Evolutionary conservation across 1,140 invertebrate species (phyloP).

Genomic region (Arctopsyche grandis): DNA sequence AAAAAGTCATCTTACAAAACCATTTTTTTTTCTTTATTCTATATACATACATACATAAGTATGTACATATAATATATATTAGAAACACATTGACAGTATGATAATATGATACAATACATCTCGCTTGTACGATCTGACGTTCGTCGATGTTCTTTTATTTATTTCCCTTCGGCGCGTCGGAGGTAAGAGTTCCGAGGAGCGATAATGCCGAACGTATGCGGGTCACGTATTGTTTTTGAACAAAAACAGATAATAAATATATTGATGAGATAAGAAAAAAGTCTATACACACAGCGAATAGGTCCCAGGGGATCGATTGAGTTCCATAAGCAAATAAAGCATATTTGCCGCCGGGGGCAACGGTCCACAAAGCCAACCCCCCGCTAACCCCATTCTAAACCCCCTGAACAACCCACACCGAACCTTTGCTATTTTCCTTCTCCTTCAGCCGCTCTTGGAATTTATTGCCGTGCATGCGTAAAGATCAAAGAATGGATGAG

Average conservation of each 20-base stretch:
- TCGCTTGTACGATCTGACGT: too few relatives aligned
- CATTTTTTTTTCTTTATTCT: too few relatives aligned
- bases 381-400: not conserved
- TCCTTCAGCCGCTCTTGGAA: not conserved
- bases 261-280: conserved; percentile 47
- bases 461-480: conserved; percentile 33
- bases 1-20: too few relatives aligned
- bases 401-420: not conserved
- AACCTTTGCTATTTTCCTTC: not conserved
- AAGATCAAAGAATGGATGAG: conserved; percentile 31
- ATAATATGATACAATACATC: too few relatives aligned
- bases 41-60: too few relatives aligned
- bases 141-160: not conserved
- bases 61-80: too few relatives aligned
- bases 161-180: not conserved
- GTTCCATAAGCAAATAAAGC: conserved; percentile 47
- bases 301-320: conserved; percentile 42
- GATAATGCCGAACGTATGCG: conserved; percentile 16
- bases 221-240: conserved; percentile 39
- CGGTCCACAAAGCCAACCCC: not conserved
- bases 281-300: conserved; percentile 20
- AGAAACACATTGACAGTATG: too few relatives aligned
- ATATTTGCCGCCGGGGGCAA: conserved; percentile 34
- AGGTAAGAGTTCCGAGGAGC: conserved; percentile 1
- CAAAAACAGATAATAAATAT: conserved; percentile 47